Evolutionary conservation across 2,888 invertebrate species (phyloP), one percentile per base, ranked within the genome.

Genomic region (Sicus ferrugineus): DNA sequence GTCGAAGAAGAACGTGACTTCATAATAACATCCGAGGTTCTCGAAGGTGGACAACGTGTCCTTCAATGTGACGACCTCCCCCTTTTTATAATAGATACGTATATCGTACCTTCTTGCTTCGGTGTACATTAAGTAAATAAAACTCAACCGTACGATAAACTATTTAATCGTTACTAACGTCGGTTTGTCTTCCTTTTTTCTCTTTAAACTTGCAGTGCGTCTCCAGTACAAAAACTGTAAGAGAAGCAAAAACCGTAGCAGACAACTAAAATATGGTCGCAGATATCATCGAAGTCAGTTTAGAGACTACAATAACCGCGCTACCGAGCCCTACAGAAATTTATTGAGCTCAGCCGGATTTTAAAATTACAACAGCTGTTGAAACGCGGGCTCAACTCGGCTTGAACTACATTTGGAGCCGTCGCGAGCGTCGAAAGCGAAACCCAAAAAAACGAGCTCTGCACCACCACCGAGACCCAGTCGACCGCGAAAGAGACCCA

Each of bases 351-450:
- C 1, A 1, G 11, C 5, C 2, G 21, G 5, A 11, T 26, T 28
- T 54, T n/a, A 19, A 30, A 59, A 2, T 34, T 42, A 7, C 61
- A 42, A 42, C 38, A 61, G 21, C 26, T 54, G 54, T 26, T 42
- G 14, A n/a, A 9, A 4, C 3, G 14, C 3, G 14, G 23, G 7
- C 54, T 14, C 26, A 28, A 9, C 3, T 54, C 6, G 26, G 28
- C 28, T 54, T 54, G 54, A 23, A 54, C 54, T 54, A 54, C 54
- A 26, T 54, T 54, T 54, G 21, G 11, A 28, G 16, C 54, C 23
- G 16, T 21, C 16, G 14, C 26, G 16, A n/a, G n/a, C n/a, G n/a
- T n/a, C n/a, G n/a, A n/a, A 54, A 28, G 11, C 28, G 26, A 38
- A 19, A 6, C 31, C 23, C 3, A 62, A 46, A 26, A 46, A 11